A percentile compares a stretch with the other conserved stretches of the same genome.
Conservation (phyloP, 2,113 vertebrate genomes). For the Paedocypris sp. region DNA sequence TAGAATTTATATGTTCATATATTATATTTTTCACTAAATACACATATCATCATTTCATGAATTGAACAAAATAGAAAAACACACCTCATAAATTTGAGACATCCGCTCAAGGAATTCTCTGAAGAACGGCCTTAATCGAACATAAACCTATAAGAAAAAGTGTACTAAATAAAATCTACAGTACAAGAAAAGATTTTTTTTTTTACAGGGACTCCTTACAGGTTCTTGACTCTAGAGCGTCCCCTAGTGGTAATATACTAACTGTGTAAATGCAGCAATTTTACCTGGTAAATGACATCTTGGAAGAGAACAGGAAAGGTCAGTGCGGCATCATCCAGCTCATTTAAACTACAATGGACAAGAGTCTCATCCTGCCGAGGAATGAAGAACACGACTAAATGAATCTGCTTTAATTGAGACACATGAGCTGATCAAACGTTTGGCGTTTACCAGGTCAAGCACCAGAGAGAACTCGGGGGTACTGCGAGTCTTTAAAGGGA, state of each 20-base stretch:
- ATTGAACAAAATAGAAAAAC: too few relatives aligned
- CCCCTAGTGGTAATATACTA: slow-evolving; percentile 39
- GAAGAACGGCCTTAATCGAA: slow-evolving; percentile 92
- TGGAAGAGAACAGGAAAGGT: slow-evolving; percentile 98
- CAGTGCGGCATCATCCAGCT: slow-evolving; percentile 94
- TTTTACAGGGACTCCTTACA: too few relatives aligned
- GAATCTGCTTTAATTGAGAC: neutral
- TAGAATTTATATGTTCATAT: too few relatives aligned
- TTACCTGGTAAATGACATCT: slow-evolving; percentile 98
- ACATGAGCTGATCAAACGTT: too few relatives aligned
- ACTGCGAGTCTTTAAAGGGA: slow-evolving; percentile 94
- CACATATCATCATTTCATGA: too few relatives aligned
- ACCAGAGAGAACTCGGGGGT: slow-evolving; percentile 95
- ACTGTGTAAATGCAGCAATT: neutral
- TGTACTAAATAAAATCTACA: neutral
- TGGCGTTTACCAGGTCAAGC: slow-evolving; percentile 75
- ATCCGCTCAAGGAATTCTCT: slow-evolving; percentile 95
- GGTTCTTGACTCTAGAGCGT: neutral
- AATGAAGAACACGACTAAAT: neutral
- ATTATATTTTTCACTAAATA: too few relatives aligned
- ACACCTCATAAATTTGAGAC: slow-evolving; percentile 98
- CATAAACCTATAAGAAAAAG: slow-evolving; percentile 72
- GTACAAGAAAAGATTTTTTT: too few relatives aligned
- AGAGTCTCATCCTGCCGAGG: slow-evolving; percentile 86
- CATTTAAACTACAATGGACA: slow-evolving; percentile 97